These are phyloP conservation scores for Anagyrus pseudococci DNA, from an alignment of 2,888 invertebrate species.

Conservation along the genomic window DNA sequence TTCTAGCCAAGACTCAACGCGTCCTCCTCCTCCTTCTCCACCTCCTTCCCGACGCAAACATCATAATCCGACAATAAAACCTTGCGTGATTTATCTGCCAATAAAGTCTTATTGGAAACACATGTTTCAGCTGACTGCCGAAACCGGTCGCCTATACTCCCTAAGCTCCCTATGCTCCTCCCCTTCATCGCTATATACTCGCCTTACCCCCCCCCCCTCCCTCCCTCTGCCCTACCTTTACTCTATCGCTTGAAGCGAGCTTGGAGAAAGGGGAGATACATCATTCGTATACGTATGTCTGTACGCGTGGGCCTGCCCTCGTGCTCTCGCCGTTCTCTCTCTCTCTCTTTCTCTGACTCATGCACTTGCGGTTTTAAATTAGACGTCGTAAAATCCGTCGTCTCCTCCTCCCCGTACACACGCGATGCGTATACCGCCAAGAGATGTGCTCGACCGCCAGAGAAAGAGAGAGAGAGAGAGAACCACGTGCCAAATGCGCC, in stretches of 20 bases:
- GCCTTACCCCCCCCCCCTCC: constrained; percentile 4
- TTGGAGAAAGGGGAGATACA: too few relatives aligned
- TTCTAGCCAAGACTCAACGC: too few relatives aligned
- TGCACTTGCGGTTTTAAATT: constrained; percentile 53
- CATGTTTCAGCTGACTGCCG: constrained; percentile 52
- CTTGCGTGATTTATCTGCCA: constrained; percentile 55
- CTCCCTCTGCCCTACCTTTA: too few relatives aligned
- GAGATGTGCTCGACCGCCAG: background rate
- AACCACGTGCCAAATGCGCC: constrained; percentile 13
- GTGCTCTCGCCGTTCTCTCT: constrained; percentile 29
- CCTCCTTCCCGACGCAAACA: constrained; percentile 47
- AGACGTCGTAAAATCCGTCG: constrained; percentile 48
- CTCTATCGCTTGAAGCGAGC: too few relatives aligned
- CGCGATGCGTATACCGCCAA: background rate
- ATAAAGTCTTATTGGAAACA: constrained; percentile 57
- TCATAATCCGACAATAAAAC: constrained; percentile 54
- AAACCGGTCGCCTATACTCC: constrained; percentile 57
- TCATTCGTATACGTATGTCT: background rate
- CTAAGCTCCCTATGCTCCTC: constrained; percentile 15
- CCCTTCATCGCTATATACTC: constrained; percentile 9
- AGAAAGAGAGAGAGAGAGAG: background rate
- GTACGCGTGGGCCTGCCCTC: constrained; percentile 11
- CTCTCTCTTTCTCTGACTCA: constrained; percentile 45
- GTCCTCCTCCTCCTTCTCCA: background rate
- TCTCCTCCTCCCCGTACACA: constrained; percentile 23